Evolutionary conservation across 1,140 invertebrate genomes (phyloP).

Genomic region (Drosophila lacertosa): DNA sequence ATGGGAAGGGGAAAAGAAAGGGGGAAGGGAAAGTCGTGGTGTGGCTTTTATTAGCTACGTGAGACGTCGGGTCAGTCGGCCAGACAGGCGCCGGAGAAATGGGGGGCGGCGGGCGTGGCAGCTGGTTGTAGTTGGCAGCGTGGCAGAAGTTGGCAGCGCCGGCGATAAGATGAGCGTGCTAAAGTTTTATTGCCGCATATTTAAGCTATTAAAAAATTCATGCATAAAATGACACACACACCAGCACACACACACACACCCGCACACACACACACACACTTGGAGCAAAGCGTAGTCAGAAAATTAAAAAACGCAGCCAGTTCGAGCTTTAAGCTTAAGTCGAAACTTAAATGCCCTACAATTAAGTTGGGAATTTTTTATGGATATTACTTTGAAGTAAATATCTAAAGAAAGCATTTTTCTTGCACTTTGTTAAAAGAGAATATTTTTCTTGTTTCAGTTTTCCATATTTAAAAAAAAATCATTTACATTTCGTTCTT

Average conservation of each 20-base stretch:
- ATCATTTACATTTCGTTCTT: too few relatives aligned
- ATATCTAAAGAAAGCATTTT: too few relatives aligned
- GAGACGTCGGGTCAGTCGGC: slow-evolving; percentile 42
- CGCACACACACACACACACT: slow-evolving; percentile 9
- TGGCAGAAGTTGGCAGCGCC: slow-evolving; percentile 60
- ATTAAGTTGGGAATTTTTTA: too few relatives aligned
- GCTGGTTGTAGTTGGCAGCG: slow-evolving; percentile 8
- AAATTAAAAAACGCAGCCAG: slow-evolving; percentile 70
- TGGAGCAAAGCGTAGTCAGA: slow-evolving; percentile 31
- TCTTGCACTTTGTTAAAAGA: too few relatives aligned
- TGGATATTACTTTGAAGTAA: too few relatives aligned
- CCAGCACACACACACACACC: slow-evolving; percentile 20
- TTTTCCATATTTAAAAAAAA: too few relatives aligned
- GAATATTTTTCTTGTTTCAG: too few relatives aligned
- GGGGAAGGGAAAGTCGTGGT: slow-evolving; percentile 42
- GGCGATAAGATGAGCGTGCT: slow-evolving; percentile 80
- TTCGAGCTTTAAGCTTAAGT: not conserved
- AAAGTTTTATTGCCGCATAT: slow-evolving; percentile 82
- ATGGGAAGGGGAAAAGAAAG: too few relatives aligned
- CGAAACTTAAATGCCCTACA: slow-evolving; percentile 3
- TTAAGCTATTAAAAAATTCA: slow-evolving; percentile 82
- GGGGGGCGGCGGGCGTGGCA: not conserved
- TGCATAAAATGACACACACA: slow-evolving; percentile 78
- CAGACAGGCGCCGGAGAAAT: not conserved
- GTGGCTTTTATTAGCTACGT: slow-evolving; percentile 76